Percentiles rank a stretch among this genome's conserved stretches.
Conservation (phyloP, 2,888 invertebrate species). For the Lamellibrachia columna region DNA sequence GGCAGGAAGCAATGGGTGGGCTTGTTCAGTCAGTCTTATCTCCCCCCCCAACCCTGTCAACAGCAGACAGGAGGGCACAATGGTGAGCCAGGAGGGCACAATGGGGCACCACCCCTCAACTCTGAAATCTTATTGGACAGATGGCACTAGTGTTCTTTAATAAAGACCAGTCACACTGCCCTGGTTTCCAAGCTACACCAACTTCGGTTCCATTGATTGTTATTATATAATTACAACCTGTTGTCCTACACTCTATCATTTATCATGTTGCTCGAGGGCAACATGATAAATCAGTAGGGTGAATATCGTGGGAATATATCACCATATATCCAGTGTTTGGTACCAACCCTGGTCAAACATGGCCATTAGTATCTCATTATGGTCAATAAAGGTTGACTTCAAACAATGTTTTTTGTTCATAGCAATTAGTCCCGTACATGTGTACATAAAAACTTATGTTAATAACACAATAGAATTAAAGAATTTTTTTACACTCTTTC, state of each 20-base stretch:
- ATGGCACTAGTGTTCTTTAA: background rate
- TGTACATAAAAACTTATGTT: background rate
- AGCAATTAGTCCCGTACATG: background rate
- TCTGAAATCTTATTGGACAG: background rate
- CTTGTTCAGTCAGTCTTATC: background rate
- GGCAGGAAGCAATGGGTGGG: background rate
- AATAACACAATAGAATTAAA: background rate
- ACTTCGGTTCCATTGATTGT: background rate
- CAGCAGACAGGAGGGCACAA: background rate
- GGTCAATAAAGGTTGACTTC: background rate
- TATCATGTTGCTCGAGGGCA: background rate
- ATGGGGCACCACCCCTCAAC: background rate
- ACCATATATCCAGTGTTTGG: background rate
- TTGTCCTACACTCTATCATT: conserved; percentile 4
- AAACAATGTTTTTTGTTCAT: background rate
- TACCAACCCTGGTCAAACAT: background rate
- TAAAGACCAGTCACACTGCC: background rate
- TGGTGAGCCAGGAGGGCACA: background rate
- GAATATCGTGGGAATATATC: background rate
- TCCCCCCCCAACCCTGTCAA: background rate
- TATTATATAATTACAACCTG: background rate
- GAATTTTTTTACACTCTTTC: background rate
- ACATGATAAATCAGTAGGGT: background rate
- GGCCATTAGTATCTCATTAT: background rate
- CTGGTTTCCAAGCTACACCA: background rate